Base-by-base conservation (phyloP, 1,140 invertebrate species). In the Cotesia vestalis region DNA sequence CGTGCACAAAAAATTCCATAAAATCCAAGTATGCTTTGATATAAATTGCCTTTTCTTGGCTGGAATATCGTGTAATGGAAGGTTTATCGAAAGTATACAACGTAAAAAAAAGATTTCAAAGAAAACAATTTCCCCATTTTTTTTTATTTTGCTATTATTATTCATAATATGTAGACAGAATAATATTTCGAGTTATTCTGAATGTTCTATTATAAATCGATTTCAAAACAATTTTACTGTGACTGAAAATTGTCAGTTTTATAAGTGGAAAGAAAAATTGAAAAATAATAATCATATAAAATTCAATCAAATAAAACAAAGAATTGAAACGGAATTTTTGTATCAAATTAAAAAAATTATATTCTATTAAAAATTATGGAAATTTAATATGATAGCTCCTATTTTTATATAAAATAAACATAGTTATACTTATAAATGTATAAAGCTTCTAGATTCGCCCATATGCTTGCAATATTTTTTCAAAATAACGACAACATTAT, bases 401-500 rank as follows among this genome's bases (percentile, higher is more conserved):
- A 40, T 59, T 12, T 69, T 9, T 60, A 69, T 69, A 11, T 38
- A 20, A 40, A 40, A 11, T 38, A 20, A 40, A 40, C 36, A 34
- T 11, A 4, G 11, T 5, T 35, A 68, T 34, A 57, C 38, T 17
- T 40, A 60, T 40, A 60, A 57, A 68, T 46, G 57, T 59, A 59
- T 40, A 59, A 59, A 59, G 38, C 53, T 34, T 66, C 52, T 6
- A 53, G 59, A 46, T 53, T 27, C 9, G 40, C 53, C 62, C 12
- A 57, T 57, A 62, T 63, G 60, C 60, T 62, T 11, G 51, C 67
- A 69, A 73, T 69, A 73, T 73, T 73, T 69, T 69, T 73, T 71
- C 66, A 60, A 71, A 46, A 69, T 77, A 79, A 79, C 77, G 75
- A 55, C 75, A 76, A 76, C 74, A 78, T 79, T 77, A 78, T 79